A percentile compares a stretch with the other conserved stretches of the same genome.
phyloP scores from a whole-genome alignment of 1,140 invertebrate species.

The Drosophila nigrodunni region DNA sequence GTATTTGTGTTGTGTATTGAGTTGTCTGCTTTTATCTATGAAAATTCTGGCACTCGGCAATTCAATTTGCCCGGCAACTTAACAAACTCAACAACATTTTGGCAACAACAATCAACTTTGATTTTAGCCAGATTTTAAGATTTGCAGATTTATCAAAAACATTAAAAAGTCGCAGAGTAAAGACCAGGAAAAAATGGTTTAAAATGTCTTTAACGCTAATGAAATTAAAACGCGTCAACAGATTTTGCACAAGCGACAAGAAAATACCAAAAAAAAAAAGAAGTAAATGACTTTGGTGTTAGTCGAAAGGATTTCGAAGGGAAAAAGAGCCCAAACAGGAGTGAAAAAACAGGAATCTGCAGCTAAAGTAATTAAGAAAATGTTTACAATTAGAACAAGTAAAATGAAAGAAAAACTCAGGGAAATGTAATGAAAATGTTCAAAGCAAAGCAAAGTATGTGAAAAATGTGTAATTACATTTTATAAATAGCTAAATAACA shows the following conservation, averaged over 20 bases:
- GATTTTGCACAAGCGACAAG: conserved; percentile 32
- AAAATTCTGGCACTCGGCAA: conserved; percentile 36
- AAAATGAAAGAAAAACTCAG: conserved; percentile 2
- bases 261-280: neutral
- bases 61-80: conserved; percentile 37
- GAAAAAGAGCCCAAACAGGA: conserved; percentile 2
- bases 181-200: conserved; percentile 10
- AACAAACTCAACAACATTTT: conserved; percentile 7
- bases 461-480: neutral
- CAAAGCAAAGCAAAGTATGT: neutral
- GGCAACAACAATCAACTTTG: conserved; percentile 1
- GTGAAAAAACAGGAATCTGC: conserved; percentile 30
- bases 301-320: neutral
- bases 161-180: neutral
- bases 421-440: conserved; percentile 14
- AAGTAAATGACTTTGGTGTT: neutral
- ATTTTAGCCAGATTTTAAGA: conserved; percentile 43
- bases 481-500: neutral
- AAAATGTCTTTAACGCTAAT: conserved; percentile 63
- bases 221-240: conserved; percentile 70
- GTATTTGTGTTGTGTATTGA: conserved; percentile 2
- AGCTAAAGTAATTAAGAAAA: conserved; percentile 70
- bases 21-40: conserved; percentile 29
- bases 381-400: neutral
- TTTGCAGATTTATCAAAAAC: conserved; percentile 39